Evolutionary conservation across 2,888 invertebrate genomes (phyloP).

Genomic region (Andrena praecox): DNA sequence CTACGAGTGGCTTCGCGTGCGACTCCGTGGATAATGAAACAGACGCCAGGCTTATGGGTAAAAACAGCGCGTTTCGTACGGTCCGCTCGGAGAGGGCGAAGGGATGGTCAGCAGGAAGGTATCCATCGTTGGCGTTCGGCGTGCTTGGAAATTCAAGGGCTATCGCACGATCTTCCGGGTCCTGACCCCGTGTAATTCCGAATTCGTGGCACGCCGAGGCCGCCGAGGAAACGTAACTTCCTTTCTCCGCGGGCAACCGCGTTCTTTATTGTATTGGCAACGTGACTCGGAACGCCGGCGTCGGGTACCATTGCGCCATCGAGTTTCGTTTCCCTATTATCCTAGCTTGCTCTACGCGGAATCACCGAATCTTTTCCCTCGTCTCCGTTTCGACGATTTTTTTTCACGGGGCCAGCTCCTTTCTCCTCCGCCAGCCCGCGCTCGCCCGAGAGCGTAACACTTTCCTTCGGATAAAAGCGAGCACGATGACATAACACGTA

Average conservation of each 20-base stretch:
- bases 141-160: slow-evolving; percentile 53
- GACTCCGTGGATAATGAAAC: background rate
- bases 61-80: slow-evolving; percentile 5
- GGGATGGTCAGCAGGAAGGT: slow-evolving; percentile 35
- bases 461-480: slow-evolving; percentile 20
- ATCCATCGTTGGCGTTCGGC: slow-evolving; percentile 40
- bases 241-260: slow-evolving; percentile 34
- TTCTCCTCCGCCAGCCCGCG: background rate
- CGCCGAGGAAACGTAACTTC: slow-evolving; percentile 54
- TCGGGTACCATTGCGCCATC: background rate
- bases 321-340: slow-evolving; percentile 11
- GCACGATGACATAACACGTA: slow-evolving; percentile 29
- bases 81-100: slow-evolving; percentile 1
- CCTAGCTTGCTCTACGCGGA: background rate
- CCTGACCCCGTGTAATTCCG: slow-evolving; percentile 64
- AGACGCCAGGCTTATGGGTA: background rate
- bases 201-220: slow-evolving; percentile 64
- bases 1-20: background rate
- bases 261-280: slow-evolving; percentile 43
- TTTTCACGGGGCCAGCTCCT: background rate
- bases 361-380: background rate
- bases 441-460: background rate
- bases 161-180: slow-evolving; percentile 69
- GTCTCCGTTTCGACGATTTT: background rate
- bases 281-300: slow-evolving; percentile 39